Base-by-base conservation (phyloP, 1,140 invertebrate species). In the Bombus terrestris region DNA sequence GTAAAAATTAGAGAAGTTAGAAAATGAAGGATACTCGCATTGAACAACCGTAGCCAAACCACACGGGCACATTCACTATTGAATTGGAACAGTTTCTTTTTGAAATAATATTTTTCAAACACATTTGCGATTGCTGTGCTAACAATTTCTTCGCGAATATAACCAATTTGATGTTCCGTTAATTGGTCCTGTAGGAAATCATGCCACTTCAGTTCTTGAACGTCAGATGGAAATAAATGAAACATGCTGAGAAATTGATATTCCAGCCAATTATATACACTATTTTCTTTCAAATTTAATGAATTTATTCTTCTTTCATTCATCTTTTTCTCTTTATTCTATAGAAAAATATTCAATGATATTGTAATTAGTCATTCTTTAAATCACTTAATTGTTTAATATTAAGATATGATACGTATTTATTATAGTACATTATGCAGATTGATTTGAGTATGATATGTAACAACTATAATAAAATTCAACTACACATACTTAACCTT, bases 61-160 rank as follows among this genome's bases (percentile, higher is more conserved):
- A 73, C 53, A 6, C 81, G 73, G 0, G 72, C 39, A 69, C 86
- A 91, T 64, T 85, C 18, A 39, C 83, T 73, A 10, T 62, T 79
- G 13, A 91, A 92, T 47, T 64, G 18, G 35, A 88, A 87, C 22
- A 80, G 43, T 15, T 32, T 80, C 25, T 62, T 88, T n/a, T 71
- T 47, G 0, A 86, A 68, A 53, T 80, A 72, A 75, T 64, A 15
- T 32, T 86, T 71, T 37, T 62, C 73, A 69, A 85, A 47, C 6
- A 43, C 18, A 15, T 82, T 64, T 68, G 77, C 69, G 25, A 69
- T 53, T 10, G 86, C 81, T 12, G 18, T 13, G 13, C 57, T 64
- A n/a, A 91, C 12, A 13, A 92, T 90, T 37, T 91, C 83, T 18
- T 91, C 85, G 35, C 84, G 85, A 64, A 91, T 83, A 39, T n/a